A percentile compares a stretch with the other conserved stretches of the same genome.
phyloP scores from a whole-genome alignment of 2,797 vertebrate species.

The Denticeps clupeoides region DNA sequence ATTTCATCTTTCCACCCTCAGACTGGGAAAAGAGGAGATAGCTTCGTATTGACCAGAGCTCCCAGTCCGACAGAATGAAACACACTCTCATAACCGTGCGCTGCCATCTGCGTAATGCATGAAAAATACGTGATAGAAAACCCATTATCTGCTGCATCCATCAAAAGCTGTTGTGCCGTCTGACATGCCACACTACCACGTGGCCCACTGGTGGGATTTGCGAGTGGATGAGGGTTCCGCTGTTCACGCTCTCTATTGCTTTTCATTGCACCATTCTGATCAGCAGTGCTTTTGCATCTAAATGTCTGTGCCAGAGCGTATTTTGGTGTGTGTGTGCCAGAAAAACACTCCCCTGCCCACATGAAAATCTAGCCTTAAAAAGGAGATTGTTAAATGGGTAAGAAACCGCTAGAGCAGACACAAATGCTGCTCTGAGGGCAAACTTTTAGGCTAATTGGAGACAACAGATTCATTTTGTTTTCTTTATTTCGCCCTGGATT shows the following conservation, averaged over 20 bases:
- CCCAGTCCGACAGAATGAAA: constrained; percentile 32
- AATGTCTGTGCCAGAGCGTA: constrained; percentile 25
- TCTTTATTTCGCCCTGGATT: constrained; percentile 22
- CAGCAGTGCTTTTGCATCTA: constrained; percentile 25
- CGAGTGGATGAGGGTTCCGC: constrained; percentile 9
- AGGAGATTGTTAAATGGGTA: constrained; percentile 13
- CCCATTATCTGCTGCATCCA: constrained; percentile 1
- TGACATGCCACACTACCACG: constrained; percentile 13
- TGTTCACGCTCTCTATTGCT: constrained; percentile 29
- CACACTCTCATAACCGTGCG: constrained; percentile 23
- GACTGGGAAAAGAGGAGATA: constrained; percentile 13
- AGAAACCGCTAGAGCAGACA: constrained; percentile 12
- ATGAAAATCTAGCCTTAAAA: constrained; percentile 13
- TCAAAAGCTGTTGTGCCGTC: constrained; percentile 19
- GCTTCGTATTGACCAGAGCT: constrained; percentile 24
- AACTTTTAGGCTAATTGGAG: constrained; percentile 24
- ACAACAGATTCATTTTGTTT: constrained; percentile 14
- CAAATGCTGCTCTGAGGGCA: constrained; percentile 8
- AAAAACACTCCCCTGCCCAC: constrained; percentile 19
- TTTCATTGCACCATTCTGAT: constrained; percentile 30
- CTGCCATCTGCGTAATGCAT: constrained; percentile 6
- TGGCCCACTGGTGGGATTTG: constrained; percentile 14
- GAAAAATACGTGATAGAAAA: constrained; percentile 28
- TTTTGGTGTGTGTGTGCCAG: constrained; percentile 22
- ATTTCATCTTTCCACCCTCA: constrained; percentile 24